These are phyloP conservation scores for Cecropterus lyciades DNA, from an alignment of 1,140 invertebrate genomes.

Conservation along the genomic window DNA sequence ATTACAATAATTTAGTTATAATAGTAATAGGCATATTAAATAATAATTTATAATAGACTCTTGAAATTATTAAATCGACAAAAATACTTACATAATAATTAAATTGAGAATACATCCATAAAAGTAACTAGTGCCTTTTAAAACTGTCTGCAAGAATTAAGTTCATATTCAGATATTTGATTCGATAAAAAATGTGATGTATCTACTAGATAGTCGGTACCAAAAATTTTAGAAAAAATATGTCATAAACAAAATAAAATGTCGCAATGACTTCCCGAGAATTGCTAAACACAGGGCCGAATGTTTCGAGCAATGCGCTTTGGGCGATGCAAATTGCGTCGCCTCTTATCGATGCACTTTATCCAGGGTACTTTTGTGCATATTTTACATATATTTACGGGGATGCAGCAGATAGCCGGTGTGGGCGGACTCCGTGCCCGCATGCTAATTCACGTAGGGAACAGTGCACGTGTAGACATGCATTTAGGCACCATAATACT, in stretches of 20 bases:
- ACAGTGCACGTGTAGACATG: conserved; percentile 41
- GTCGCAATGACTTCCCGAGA: conserved; percentile 41
- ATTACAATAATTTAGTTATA: too few species aligned
- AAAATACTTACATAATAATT: too few species aligned
- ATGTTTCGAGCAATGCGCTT: conserved; percentile 58
- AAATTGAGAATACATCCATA: too few species aligned
- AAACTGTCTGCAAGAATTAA: too few species aligned
- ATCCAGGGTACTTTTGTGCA: conserved; percentile 75
- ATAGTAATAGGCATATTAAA: too few species aligned
- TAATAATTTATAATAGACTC: too few species aligned
- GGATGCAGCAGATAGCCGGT: conserved; percentile 61
- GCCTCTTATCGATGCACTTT: conserved; percentile 77
- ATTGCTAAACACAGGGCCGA: conserved; percentile 72
- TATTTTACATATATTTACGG: conserved; percentile 78
- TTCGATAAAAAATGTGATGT: too few species aligned
- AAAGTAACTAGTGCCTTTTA: too few species aligned
- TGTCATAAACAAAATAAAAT: conserved; percentile 13
- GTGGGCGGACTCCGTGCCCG: conserved; percentile 66
- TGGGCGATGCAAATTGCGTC: conserved; percentile 77
- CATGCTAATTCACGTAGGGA: conserved; percentile 65
- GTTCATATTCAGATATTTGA: too few species aligned
- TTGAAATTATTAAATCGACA: too few species aligned
- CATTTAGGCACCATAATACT: conserved; percentile 42
- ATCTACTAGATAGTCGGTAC: too few species aligned
- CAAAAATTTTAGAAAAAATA: too few species aligned